phyloP scores from a whole-genome alignment of 1,140 invertebrate species.

The Drosophila ercepeae region DNA sequence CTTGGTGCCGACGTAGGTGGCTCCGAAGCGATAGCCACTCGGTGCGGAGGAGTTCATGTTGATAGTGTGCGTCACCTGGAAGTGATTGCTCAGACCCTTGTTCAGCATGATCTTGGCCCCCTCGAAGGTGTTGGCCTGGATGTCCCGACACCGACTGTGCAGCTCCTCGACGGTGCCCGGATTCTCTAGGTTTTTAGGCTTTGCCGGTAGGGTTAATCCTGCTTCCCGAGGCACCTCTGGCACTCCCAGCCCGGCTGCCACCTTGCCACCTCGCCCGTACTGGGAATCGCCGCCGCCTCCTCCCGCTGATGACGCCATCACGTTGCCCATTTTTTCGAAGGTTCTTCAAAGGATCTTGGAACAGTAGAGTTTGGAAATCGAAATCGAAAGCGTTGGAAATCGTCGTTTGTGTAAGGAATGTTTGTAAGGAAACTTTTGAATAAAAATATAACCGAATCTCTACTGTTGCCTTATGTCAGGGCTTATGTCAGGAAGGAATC shows the following conservation, averaged over 20 bases:
- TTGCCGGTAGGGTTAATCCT: too few relatives aligned
- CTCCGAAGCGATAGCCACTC: slow-evolving; percentile 98
- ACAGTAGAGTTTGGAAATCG: background rate
- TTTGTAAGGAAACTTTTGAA: slow-evolving; percentile 13
- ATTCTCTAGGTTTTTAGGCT: slow-evolving; percentile 86
- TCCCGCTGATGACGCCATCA: slow-evolving; percentile 85
- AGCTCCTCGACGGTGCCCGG: slow-evolving; percentile 98
- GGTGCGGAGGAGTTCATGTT: slow-evolving; percentile 93
- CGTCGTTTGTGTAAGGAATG: slow-evolving; percentile 6
- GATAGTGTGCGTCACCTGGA: slow-evolving; percentile 97
- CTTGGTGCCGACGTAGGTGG: slow-evolving; percentile 97
- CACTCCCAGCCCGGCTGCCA: slow-evolving; percentile 9
- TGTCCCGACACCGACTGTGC: slow-evolving; percentile 98
- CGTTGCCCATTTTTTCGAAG: slow-evolving; percentile 86
- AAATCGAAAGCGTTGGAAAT: slow-evolving; percentile 16
- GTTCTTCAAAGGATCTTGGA: slow-evolving; percentile 3
- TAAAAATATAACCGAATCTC: slow-evolving; percentile 1
- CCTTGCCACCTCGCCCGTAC: background rate
- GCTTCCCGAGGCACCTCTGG: slow-evolving; percentile 43
- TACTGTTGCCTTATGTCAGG: background rate
- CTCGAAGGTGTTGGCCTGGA: slow-evolving; percentile 98
- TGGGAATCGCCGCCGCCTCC: slow-evolving; percentile 29
- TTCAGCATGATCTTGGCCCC: slow-evolving; percentile 98
- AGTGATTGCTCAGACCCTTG: slow-evolving; percentile 98
- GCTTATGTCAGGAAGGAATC: too few relatives aligned